These are phyloP conservation scores for Pangasius sanitwongsei DNA, from an alignment of 2,797 vertebrate species.

Conservation along the genomic window DNA sequence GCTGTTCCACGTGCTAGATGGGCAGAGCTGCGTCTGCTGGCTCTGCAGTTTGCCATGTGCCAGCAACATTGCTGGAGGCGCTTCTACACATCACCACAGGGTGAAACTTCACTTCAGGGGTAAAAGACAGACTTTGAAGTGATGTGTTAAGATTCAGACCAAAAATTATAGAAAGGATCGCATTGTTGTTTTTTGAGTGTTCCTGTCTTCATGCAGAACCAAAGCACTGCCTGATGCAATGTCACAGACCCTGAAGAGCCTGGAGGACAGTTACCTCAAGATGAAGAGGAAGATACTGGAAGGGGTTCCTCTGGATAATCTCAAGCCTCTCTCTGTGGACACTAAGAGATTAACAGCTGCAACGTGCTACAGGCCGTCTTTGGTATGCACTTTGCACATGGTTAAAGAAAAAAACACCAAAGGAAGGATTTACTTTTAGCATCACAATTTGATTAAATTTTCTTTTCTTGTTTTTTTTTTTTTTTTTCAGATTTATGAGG, in stretches of 20 bases:
- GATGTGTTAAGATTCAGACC: background rate
- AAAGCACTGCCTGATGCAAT: slow-evolving; percentile 51
- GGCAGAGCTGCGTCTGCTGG: slow-evolving; percentile 78
- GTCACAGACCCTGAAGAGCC: slow-evolving; percentile 54
- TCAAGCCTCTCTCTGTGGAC: slow-evolving; percentile 67
- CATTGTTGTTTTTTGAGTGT: background rate
- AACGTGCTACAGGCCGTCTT: slow-evolving; percentile 57
- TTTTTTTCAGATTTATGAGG: slow-evolving; percentile 33
- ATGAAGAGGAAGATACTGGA: slow-evolving; percentile 65
- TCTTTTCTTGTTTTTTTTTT: background rate
- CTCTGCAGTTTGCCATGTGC: slow-evolving; percentile 75
- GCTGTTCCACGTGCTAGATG: slow-evolving; percentile 55
- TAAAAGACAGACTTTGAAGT: slow-evolving; percentile 28
- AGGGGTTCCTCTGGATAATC: slow-evolving; percentile 67
- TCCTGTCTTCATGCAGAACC: slow-evolving; percentile 46
- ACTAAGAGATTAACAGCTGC: slow-evolving; percentile 36
- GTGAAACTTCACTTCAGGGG: slow-evolving; percentile 36
- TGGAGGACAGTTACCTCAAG: slow-evolving; percentile 65
- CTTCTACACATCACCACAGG: slow-evolving; percentile 59
- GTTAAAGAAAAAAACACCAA: background rate
- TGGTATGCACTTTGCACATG: slow-evolving; percentile 54
- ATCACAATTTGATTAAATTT: background rate
- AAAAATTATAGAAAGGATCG: background rate
- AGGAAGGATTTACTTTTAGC: background rate
- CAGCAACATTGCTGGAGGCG: slow-evolving; percentile 74